A percentile compares a stretch with the other conserved stretches of the same genome.
Conservation (phyloP, 2,797 vertebrate genomes). For the Tangara arthus region DNA sequence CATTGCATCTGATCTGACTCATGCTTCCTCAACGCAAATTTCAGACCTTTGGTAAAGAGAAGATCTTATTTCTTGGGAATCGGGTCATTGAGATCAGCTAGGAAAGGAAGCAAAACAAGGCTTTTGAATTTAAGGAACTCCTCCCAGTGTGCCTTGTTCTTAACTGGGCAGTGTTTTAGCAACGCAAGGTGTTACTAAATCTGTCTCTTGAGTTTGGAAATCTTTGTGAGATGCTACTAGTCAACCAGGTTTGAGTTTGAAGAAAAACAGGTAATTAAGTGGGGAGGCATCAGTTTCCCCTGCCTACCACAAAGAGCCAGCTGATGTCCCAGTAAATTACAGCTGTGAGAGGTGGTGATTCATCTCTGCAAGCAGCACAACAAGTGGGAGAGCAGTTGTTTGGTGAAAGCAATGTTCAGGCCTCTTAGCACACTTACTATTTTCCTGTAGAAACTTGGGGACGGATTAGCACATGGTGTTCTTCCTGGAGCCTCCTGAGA, state of each 20-base stretch:
- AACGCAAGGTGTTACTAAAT: background rate
- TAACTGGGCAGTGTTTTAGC: background rate
- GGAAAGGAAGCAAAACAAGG: background rate
- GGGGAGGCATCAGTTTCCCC: conserved; percentile 43
- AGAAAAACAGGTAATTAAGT: conserved; percentile 55
- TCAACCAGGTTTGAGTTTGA: conserved; percentile 7
- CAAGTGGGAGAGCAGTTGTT: conserved; percentile 10
- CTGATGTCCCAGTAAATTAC: conserved; percentile 57
- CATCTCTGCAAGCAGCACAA: background rate
- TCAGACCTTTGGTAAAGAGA: background rate
- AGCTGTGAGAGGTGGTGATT: conserved; percentile 39
- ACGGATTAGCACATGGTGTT: background rate
- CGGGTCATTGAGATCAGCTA: background rate
- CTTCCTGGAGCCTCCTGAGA: background rate
- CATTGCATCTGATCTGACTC: conserved; percentile 6
- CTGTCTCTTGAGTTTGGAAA: background rate
- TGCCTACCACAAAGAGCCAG: background rate
- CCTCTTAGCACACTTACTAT: background rate
- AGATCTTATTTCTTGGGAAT: background rate
- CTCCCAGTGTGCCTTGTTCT: background rate
- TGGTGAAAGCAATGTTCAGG: background rate
- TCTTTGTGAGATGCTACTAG: background rate
- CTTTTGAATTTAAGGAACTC: background rate
- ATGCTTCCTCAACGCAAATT: background rate
- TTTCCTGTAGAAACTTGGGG: background rate